Percentiles rank a stretch among this genome's conserved stretches.
phyloP scores from a whole-genome alignment of 2,113 vertebrate genomes.

The Psittacus erithacus region DNA sequence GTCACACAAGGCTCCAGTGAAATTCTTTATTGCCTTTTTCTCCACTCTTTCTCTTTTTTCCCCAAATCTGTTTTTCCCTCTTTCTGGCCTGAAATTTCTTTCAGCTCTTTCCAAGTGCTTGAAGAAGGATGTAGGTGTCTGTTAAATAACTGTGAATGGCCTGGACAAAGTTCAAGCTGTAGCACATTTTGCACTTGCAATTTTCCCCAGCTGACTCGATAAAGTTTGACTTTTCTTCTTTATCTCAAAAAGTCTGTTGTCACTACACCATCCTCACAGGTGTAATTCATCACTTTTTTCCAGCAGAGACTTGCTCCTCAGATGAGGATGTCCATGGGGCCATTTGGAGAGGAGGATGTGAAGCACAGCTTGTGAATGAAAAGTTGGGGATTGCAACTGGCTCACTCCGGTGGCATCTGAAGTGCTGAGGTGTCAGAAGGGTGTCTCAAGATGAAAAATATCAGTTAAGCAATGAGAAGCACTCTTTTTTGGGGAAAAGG shows the following conservation, averaged over 20 bases:
- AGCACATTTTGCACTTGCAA: not conserved
- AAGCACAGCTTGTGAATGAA: not conserved
- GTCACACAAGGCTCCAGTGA: fast-evolving
- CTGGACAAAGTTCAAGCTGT: not conserved
- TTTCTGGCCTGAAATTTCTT: not conserved
- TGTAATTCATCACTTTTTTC: not conserved
- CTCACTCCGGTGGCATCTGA: not conserved
- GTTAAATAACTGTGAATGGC: not conserved
- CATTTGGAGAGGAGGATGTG: not conserved
- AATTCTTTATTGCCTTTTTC: not conserved
- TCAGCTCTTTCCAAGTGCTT: not conserved
- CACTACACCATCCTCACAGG: not conserved
- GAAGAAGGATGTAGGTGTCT: not conserved
- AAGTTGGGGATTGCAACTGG: fast-evolving
- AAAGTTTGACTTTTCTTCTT: not conserved
- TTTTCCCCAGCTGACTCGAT: not conserved
- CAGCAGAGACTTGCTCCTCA: fast-evolving
- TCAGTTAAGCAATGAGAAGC: not conserved
- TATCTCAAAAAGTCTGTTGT: not conserved
- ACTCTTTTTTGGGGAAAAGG: not conserved
- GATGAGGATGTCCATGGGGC: fast-evolving
- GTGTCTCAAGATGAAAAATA: not conserved
- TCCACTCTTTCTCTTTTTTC: not conserved
- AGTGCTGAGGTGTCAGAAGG: not conserved
- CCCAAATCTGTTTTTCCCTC: not conserved